phyloP scores from a whole-genome alignment of 1,140 invertebrate species.

The Drosophila takahashii region DNA sequence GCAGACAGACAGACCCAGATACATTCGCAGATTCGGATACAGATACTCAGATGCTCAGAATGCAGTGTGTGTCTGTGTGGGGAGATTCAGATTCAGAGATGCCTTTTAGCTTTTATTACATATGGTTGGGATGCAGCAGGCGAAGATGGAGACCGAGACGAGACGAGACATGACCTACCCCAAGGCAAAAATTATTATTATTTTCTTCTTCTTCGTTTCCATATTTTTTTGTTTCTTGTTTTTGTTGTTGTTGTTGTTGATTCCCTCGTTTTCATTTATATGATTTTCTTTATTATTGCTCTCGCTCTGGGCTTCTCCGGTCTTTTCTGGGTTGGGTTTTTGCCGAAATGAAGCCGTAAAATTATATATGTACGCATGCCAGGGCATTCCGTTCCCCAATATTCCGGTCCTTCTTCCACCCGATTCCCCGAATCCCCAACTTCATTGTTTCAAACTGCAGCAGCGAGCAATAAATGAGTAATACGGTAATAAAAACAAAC shows the following conservation, averaged over 20 bases:
- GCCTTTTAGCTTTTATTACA: slow-evolving; percentile 74
- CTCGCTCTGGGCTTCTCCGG: slow-evolving; percentile 56
- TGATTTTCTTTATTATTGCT: slow-evolving; percentile 57
- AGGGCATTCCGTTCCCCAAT: slow-evolving; percentile 19
- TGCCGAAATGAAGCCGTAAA: slow-evolving; percentile 69
- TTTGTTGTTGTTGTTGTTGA: slow-evolving; percentile 15
- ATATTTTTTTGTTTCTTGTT: slow-evolving; percentile 23
- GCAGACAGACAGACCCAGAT: slow-evolving; percentile 16
- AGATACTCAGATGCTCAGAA: slow-evolving; percentile 31
- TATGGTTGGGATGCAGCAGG: slow-evolving; percentile 33
- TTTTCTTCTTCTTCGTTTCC: slow-evolving; percentile 46
- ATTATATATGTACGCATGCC: slow-evolving; percentile 62
- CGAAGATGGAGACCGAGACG: slow-evolving; percentile 35
- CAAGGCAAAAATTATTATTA: slow-evolving; percentile 80
- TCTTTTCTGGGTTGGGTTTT: slow-evolving; percentile 50
- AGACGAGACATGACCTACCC: slow-evolving; percentile 68
- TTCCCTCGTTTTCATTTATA: slow-evolving; percentile 52
- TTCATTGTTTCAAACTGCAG: slow-evolving; percentile 72
- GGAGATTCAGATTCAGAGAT: slow-evolving; percentile 25
- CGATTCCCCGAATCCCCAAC: background rate
- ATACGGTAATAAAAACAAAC: slow-evolving; percentile 65
- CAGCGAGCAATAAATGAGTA: slow-evolving; percentile 68
- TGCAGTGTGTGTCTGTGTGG: slow-evolving; percentile 12
- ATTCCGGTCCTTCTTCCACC: background rate
- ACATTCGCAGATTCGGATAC: slow-evolving; percentile 19